Percentiles rank a stretch among this genome's conserved stretches.
These are phyloP conservation scores for Meles meles DNA, from an alignment of 2,113 vertebrate genomes.

Conservation along the genomic window DNA sequence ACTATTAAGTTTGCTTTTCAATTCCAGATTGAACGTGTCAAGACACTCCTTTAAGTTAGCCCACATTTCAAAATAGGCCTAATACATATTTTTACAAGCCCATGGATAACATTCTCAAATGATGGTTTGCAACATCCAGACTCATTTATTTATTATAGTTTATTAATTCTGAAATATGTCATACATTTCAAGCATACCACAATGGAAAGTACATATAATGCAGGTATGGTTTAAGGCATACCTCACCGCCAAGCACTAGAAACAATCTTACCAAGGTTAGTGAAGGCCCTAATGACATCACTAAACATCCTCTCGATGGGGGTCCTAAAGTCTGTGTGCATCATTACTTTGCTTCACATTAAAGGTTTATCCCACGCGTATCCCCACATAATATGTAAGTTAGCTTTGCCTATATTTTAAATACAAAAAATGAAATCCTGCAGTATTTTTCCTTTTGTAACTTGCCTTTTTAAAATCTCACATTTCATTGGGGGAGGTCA, in stretches of 20 bases:
- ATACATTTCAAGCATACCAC: neutral
- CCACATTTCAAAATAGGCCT: neutral
- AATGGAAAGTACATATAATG: neutral
- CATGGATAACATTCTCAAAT: neutral
- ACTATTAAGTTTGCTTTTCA: neutral
- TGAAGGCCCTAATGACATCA: neutral
- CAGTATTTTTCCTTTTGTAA: neutral
- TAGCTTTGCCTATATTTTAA: constrained; percentile 6
- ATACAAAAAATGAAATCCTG: neutral
- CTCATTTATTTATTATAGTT: neutral
- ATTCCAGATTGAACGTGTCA: no score
- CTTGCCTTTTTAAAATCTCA: constrained; percentile 20
- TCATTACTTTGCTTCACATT: neutral
- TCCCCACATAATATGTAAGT: neutral
- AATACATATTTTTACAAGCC: neutral
- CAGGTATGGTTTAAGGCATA: neutral
- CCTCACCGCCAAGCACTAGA: neutral
- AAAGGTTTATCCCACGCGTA: neutral
- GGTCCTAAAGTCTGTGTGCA: neutral
- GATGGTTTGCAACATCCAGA: neutral
- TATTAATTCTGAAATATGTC: neutral
- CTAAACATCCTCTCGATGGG: neutral
- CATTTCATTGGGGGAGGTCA: neutral
- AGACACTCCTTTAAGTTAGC: neutral
- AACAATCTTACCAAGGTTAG: neutral